These are phyloP conservation scores for Coracopsis vasa DNA, from an alignment of 2,113 vertebrate genomes.

Conservation along the genomic window DNA sequence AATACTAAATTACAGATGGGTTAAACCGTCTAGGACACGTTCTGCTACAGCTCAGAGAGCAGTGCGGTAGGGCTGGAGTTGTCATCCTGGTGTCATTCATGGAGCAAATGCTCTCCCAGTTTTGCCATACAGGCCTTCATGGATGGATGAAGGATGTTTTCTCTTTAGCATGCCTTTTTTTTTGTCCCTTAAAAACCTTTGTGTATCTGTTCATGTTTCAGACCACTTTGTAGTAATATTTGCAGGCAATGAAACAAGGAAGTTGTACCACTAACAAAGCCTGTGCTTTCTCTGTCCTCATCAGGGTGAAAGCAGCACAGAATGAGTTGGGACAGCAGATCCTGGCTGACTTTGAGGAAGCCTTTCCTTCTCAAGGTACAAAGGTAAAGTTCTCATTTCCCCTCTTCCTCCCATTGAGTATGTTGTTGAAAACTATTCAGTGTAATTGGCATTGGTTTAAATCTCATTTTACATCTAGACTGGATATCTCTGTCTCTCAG, in stretches of 20 bases:
- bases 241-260: background rate
- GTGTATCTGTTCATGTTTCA: background rate
- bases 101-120: background rate
- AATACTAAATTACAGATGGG: background rate
- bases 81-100: background rate
- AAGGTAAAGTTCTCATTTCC: slow-evolving; percentile 81
- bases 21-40: background rate
- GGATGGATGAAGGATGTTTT: background rate
- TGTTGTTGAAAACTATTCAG: background rate
- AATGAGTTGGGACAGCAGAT: slow-evolving; percentile 96
- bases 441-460: background rate
- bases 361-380: slow-evolving; percentile 93
- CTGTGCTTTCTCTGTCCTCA: background rate
- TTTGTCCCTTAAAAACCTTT: background rate
- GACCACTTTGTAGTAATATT: background rate
- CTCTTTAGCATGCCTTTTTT: background rate
- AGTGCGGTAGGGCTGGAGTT: background rate
- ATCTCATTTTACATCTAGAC: background rate
- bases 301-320: slow-evolving; percentile 94
- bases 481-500: background rate
- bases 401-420: background rate
- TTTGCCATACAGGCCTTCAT: background rate
- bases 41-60: background rate
- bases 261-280: background rate
- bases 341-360: slow-evolving; percentile 95